Evolutionary conservation across 2,888 invertebrate species (phyloP).

Genomic region (Lutraria lutraria): DNA sequence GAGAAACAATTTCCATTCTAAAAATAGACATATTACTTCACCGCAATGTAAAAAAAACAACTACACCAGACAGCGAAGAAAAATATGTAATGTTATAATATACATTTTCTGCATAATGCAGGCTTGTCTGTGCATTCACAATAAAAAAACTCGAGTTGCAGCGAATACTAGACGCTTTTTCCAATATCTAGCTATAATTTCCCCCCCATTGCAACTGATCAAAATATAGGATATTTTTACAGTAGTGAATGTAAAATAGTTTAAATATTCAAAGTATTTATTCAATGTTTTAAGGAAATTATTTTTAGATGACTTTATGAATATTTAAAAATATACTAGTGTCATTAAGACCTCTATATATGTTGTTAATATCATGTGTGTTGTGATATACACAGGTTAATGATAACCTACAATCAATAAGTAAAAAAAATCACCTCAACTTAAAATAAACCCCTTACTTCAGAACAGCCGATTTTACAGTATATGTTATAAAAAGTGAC

Average conservation of each 20-base stretch:
- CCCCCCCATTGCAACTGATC: constrained; percentile 34
- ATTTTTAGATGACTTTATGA: neutral
- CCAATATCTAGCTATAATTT: constrained; percentile 44
- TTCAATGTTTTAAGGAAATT: constrained; percentile 8
- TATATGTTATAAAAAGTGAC: constrained; percentile 48
- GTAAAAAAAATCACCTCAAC: neutral
- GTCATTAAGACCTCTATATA: neutral
- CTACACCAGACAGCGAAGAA: constrained; percentile 48
- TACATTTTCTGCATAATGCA: constrained; percentile 54
- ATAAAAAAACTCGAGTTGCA: constrained; percentile 27
- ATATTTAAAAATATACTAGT: neutral
- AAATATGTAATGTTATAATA: constrained; percentile 65
- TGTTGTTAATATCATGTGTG: neutral
- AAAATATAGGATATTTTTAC: constrained; percentile 39
- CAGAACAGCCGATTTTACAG: constrained; percentile 27
- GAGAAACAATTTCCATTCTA: constrained; percentile 62
- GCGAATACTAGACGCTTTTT: constrained; percentile 25
- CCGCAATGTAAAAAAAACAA: constrained; percentile 41
- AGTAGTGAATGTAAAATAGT: constrained; percentile 17
- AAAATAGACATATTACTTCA: constrained; percentile 62
- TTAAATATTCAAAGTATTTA: constrained; percentile 22
- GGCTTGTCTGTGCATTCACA: constrained; percentile 35
- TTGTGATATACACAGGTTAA: neutral
- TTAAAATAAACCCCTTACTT: constrained; percentile 29
- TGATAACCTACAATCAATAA: neutral